Evolutionary conservation across 1,140 invertebrate species (phyloP).

Genomic region (Coptotermes formosanus): DNA sequence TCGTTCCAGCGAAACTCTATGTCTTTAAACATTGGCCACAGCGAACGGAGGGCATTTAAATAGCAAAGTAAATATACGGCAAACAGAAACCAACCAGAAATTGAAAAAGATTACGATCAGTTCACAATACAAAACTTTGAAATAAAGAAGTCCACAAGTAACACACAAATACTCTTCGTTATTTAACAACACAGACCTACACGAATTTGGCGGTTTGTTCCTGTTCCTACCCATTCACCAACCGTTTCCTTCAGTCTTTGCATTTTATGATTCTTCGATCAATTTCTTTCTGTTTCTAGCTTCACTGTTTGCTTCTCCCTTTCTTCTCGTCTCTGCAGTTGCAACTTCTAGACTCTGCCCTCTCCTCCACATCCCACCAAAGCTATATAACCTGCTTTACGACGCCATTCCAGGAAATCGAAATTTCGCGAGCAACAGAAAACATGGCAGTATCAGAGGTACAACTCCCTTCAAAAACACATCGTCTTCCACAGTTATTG

Average conservation of each 20-base stretch:
- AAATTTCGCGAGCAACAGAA: slow-evolving; percentile 33
- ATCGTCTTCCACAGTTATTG: background rate
- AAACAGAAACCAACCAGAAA: too few relatives aligned
- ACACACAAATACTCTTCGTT: too few relatives aligned
- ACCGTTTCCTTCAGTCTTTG: background rate
- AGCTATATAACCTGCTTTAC: slow-evolving; percentile 33
- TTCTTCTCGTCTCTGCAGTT: background rate
- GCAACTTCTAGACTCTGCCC: background rate
- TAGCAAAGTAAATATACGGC: too few relatives aligned
- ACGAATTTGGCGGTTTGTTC: background rate
- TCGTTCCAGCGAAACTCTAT: too few relatives aligned
- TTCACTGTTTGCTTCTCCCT: background rate
- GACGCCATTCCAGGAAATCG: slow-evolving; percentile 33
- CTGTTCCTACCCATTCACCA: background rate
- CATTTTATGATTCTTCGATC: slow-evolving; percentile 10
- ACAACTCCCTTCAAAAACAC: slow-evolving; percentile 25
- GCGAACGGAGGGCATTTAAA: too few relatives aligned
- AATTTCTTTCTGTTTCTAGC: background rate
- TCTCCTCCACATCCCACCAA: slow-evolving; percentile 18
- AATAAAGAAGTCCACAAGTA: too few relatives aligned
- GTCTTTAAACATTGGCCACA: too few relatives aligned
- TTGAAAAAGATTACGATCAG: too few relatives aligned
- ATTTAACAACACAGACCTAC: background rate
- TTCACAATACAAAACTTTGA: too few relatives aligned
- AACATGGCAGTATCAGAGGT: slow-evolving; percentile 30